These are phyloP conservation scores for Branchinecta sandiegonensis DNA, from an alignment of 2,888 invertebrate species.

Conservation along the genomic window DNA sequence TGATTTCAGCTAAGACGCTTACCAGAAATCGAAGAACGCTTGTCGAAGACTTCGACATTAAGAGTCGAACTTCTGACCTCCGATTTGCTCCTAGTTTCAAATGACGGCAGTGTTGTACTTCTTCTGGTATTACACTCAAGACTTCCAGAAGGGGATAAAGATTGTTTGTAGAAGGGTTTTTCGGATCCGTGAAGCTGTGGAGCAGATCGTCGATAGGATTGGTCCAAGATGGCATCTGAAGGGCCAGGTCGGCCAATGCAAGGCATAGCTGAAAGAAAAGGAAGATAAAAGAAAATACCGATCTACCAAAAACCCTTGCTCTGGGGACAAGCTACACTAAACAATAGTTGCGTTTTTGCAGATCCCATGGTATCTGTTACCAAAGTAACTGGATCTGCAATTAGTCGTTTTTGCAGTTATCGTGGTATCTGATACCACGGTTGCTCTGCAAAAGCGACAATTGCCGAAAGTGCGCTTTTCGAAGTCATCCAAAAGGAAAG, in stretches of 20 bases:
- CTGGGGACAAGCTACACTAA: no score
- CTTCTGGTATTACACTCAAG: conserved; percentile 86
- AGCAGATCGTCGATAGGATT: conserved; percentile 72
- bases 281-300: no score
- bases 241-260: conserved; percentile 79
- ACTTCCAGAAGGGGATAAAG: conserved; percentile 78
- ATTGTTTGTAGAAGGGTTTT: conserved; percentile 31
- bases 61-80: conserved; percentile 63
- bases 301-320: no score
- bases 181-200: conserved; percentile 43
- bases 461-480: no score
- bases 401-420: no score
- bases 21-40: conserved; percentile 63
- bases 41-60: conserved; percentile 58
- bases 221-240: conserved; percentile 88
- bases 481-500: no score
- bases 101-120: conserved; percentile 59
- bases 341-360: no score
- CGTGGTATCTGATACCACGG: no score
- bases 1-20: conserved; percentile 27
- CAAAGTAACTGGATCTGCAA: no score
- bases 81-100: conserved; percentile 75
- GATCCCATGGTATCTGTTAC: no score
- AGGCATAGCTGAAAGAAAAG: conserved; percentile 51
- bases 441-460: no score